A percentile compares a stretch with the other conserved stretches of the same genome.
Evolutionary conservation across 1,140 invertebrate species (phyloP).

Genomic region (Nephotettix cincticeps): DNA sequence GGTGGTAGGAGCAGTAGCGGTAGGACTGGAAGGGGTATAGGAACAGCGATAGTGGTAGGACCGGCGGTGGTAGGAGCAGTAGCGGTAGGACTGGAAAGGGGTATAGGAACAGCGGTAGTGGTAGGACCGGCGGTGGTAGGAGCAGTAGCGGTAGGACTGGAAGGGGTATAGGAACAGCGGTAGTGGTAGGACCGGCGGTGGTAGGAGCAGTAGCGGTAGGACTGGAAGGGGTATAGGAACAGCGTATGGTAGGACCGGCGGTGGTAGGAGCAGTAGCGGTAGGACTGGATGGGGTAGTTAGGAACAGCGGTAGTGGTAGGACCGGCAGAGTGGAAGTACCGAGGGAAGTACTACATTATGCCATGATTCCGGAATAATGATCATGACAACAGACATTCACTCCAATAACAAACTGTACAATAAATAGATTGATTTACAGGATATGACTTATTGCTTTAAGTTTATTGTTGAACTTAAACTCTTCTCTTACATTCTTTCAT

Average conservation of each 20-base stretch:
- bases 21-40: background rate
- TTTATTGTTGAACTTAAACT: no score
- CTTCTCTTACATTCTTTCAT: no score
- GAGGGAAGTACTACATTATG: no score
- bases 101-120: slow-evolving; percentile 19
- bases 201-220: slow-evolving; percentile 6
- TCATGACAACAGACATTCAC: no score
- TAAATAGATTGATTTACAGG: no score
- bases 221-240: background rate
- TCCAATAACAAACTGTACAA: no score
- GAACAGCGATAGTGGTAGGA: slow-evolving; percentile 6
- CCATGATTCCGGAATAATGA: no score
- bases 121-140: slow-evolving; percentile 3
- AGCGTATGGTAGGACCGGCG: background rate
- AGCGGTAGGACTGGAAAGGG: slow-evolving; percentile 18
- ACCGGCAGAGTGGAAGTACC: no score
- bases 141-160: slow-evolving; percentile 3
- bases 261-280: slow-evolving; percentile 20
- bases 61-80: slow-evolving; percentile 12
- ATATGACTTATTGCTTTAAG: no score
- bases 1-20: slow-evolving; percentile 20
- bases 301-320: background rate
- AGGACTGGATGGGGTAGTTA: background rate
- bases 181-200: background rate
- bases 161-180: background rate